phyloP scores from a whole-genome alignment of 2,888 invertebrate species.

The Lamellibrachia satsuma region DNA sequence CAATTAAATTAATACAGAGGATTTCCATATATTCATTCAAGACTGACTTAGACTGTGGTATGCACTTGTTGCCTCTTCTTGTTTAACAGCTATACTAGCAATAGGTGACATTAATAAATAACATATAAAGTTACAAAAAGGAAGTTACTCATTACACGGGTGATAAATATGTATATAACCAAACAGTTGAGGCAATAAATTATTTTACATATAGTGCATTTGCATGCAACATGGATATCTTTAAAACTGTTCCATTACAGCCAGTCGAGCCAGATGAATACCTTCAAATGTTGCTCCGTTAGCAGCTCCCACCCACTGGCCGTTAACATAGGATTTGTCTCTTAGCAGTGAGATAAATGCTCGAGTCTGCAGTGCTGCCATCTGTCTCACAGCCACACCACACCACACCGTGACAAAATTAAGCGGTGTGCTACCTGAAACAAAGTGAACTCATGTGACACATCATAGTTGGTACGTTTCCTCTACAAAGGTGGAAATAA shows the following conservation, averaged over 20 bases:
- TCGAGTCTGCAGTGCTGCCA: not conserved
- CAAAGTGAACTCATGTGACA: not conserved
- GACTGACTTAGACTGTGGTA: no score
- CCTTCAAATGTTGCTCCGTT: constrained; percentile 74
- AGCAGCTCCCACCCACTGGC: constrained; percentile 81
- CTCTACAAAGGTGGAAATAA: no score
- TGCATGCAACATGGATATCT: not conserved
- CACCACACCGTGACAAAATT: not conserved
- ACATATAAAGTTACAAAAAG: not conserved
- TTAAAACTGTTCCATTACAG: not conserved
- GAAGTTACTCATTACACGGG: not conserved
- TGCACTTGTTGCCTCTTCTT: no score
- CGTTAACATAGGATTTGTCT: constrained; percentile 74
- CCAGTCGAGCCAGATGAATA: constrained; percentile 29
- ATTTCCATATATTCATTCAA: no score
- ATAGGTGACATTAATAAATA: no score
- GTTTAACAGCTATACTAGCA: no score
- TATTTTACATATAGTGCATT: not conserved
- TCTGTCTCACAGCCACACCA: not conserved
- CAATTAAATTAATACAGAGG: not conserved
- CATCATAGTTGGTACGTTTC: no score
- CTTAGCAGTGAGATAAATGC: constrained; percentile 31
- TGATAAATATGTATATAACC: not conserved
- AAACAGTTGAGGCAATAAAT: no score
- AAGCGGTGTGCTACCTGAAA: not conserved